Evolutionary conservation across 2,888 invertebrate species (phyloP).

Genomic region (Epirrhoe tristata): DNA sequence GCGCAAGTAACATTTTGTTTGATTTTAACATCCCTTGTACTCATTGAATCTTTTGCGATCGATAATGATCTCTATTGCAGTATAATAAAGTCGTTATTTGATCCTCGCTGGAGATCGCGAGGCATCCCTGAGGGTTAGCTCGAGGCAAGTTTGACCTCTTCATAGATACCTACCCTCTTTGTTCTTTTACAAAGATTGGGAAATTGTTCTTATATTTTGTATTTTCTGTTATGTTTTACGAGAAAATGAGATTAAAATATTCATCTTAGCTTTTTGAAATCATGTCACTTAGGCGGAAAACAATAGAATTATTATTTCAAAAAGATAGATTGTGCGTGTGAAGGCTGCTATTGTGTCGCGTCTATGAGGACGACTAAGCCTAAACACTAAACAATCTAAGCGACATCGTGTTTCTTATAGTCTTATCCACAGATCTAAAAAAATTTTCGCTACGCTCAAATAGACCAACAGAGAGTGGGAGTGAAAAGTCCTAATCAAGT

Average conservation of each 20-base stretch:
- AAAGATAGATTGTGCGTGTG: too few relatives aligned
- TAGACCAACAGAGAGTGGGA: too few relatives aligned
- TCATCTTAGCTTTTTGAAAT: neutral
- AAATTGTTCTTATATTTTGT: constrained; percentile 14
- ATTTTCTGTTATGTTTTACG: neutral
- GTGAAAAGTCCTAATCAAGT: too few relatives aligned
- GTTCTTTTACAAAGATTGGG: constrained; percentile 7
- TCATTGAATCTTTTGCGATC: neutral
- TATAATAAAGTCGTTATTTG: constrained; percentile 3
- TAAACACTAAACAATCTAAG: too few relatives aligned
- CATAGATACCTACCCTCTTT: constrained; percentile 1
- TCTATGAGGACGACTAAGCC: too few relatives aligned
- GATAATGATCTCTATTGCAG: neutral
- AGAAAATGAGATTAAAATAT: neutral
- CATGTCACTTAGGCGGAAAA: neutral
- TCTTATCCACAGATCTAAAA: too few relatives aligned
- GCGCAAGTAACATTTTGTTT: neutral
- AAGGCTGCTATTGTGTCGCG: too few relatives aligned
- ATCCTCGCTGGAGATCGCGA: constrained; percentile 7
- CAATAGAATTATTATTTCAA: too few relatives aligned
- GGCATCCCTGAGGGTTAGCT: constrained; percentile 13
- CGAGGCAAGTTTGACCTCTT: constrained; percentile 8
- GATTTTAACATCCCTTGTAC: neutral
- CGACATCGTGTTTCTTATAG: too few relatives aligned
- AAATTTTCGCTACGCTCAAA: too few relatives aligned